A percentile compares a stretch with the other conserved stretches of the same genome.
Evolutionary conservation across 2,888 invertebrate species (phyloP).

Genomic region (Cyclophora albipunctata): DNA sequence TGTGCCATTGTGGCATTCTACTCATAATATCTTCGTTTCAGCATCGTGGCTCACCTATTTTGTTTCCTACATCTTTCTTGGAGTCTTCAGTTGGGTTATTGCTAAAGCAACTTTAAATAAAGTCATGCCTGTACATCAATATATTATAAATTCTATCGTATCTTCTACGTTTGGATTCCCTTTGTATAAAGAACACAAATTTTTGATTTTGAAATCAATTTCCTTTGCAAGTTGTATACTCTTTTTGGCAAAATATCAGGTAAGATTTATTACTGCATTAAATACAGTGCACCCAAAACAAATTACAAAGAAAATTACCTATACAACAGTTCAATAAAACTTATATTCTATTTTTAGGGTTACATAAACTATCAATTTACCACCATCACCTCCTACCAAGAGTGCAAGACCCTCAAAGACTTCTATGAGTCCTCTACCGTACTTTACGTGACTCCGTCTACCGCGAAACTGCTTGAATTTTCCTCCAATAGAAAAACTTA

Average conservation of each 20-base stretch:
- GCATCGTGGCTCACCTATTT: slow-evolving; percentile 14
- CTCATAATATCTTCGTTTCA: slow-evolving; percentile 8
- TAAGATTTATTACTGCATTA: slow-evolving; percentile 13
- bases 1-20: slow-evolving; percentile 38
- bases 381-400: slow-evolving; percentile 22
- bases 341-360: slow-evolving; percentile 27
- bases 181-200: slow-evolving; percentile 17
- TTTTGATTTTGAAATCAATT: slow-evolving; percentile 25
- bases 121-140: too few relatives aligned
- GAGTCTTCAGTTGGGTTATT: slow-evolving; percentile 27
- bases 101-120: slow-evolving; percentile 8
- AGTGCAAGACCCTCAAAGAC: slow-evolving; percentile 26
- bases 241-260: slow-evolving; percentile 36
- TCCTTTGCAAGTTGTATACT: slow-evolving; percentile 34
- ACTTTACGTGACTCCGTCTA: slow-evolving; percentile 27
- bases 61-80: slow-evolving; percentile 15
- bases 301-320: too few relatives aligned
- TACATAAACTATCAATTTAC: slow-evolving; percentile 42
- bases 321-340: too few relatives aligned
- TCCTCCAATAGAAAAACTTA: too few relatives aligned
- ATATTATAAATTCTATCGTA: slow-evolving; percentile 6
- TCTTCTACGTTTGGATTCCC: slow-evolving; percentile 33
- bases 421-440: slow-evolving; percentile 20
- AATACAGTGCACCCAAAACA: too few relatives aligned
- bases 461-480: slow-evolving; percentile 18